Conservation (phyloP, 2,113 vertebrate genomes). For the Smithornis capensis region DNA sequence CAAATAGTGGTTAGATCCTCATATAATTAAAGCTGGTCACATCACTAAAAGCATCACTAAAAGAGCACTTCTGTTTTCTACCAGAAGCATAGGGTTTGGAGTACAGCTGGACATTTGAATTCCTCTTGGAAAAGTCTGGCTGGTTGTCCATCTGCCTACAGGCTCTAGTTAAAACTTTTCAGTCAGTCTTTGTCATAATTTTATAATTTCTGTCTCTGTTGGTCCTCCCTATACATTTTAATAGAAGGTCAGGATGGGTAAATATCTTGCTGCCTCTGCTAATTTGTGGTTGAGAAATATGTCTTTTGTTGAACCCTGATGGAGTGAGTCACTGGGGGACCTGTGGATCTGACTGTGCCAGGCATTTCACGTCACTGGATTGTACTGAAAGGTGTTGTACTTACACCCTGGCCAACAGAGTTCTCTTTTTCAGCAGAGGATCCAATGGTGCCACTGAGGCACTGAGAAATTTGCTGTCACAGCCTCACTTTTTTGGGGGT, state of each 20-base stretch:
- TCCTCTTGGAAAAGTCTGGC: background rate
- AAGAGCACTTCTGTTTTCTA: background rate
- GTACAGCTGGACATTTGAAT: background rate
- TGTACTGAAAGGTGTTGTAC: background rate
- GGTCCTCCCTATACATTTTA: fast-evolving
- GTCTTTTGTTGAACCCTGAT: background rate
- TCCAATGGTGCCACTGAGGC: background rate
- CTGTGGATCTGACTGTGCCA: background rate
- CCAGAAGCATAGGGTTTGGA: background rate
- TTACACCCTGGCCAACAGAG: background rate
- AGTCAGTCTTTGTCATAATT: background rate
- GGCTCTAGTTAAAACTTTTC: background rate
- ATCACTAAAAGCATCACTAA: background rate
- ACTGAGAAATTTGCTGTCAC: background rate
- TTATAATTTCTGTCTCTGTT: background rate
- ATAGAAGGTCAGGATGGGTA: background rate
- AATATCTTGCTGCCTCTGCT: background rate
- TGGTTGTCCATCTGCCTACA: background rate
- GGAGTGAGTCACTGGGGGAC: background rate
- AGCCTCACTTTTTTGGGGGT: background rate
- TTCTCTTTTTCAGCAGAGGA: background rate
- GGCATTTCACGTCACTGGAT: background rate
- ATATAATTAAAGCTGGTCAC: background rate
- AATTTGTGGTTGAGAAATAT: background rate
- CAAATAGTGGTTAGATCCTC: background rate